A percentile compares a stretch with the other conserved stretches of the same genome.
These are phyloP conservation scores for Arnoldichthys spilopterus DNA, from an alignment of 2,797 vertebrate genomes.

Conservation along the genomic window DNA sequence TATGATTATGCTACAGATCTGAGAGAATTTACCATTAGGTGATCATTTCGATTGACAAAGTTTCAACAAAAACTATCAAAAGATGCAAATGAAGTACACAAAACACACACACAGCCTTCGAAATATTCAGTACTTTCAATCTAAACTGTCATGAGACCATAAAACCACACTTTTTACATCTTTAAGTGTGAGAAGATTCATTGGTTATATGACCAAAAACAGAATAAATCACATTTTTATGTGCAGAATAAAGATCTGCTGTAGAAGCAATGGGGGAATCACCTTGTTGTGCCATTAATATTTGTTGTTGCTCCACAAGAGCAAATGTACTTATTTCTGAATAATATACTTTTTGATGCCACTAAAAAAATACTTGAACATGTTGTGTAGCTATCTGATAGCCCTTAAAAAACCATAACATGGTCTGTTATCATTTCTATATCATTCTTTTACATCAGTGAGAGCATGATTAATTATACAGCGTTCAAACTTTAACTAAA, in stretches of 20 bases:
- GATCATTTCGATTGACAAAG: background rate
- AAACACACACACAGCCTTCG: background rate
- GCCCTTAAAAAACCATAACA: conserved; percentile 45
- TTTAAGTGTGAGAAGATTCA: background rate
- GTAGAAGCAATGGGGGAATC: conserved; percentile 39
- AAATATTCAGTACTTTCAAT: background rate
- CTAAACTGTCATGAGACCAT: background rate
- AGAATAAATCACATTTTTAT: background rate
- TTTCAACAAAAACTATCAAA: background rate
- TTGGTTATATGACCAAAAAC: background rate
- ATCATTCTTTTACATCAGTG: conserved; percentile 22
- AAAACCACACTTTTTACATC: background rate
- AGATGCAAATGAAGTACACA: background rate
- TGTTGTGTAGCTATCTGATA: conserved; percentile 39
- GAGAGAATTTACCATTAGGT: background rate
- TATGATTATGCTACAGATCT: background rate
- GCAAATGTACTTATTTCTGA: conserved; percentile 41
- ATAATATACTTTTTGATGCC: conserved; percentile 28
- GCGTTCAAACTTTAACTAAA: conserved; percentile 11
- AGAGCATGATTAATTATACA: conserved; percentile 15
- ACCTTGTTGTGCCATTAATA: conserved; percentile 51
- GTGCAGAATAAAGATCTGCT: conserved; percentile 4
- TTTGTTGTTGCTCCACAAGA: conserved; percentile 52
- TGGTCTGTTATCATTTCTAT: conserved; percentile 33
- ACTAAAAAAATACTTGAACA: conserved; percentile 44